Percentiles rank a stretch among this genome's conserved stretches.
Conservation (phyloP, 1,140 invertebrate species). For the Lepidurus couesii region DNA sequence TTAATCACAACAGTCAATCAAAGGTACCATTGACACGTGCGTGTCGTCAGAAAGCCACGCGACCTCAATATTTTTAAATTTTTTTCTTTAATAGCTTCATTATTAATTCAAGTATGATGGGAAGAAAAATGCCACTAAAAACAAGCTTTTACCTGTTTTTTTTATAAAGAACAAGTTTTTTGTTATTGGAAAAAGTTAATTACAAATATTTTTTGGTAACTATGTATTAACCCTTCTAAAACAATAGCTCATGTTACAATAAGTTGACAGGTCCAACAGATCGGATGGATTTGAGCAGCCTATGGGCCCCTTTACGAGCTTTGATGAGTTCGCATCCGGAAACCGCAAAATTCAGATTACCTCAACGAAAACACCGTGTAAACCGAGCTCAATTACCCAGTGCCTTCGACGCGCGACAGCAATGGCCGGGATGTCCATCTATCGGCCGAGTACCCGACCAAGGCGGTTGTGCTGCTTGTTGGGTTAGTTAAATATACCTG, state of each 20-base stretch:
- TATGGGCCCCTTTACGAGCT: not conserved
- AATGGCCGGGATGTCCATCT: slow-evolving; percentile 51
- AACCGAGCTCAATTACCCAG: not conserved
- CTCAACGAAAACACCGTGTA: not conserved
- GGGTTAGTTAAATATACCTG: slow-evolving; percentile 36
- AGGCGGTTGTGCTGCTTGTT: slow-evolving; percentile 42
- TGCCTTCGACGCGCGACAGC: slow-evolving; percentile 47
- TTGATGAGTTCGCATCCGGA: not conserved
- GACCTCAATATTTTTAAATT: no score
- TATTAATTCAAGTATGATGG: no score
- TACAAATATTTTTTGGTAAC: no score
- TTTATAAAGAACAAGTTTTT: no score
- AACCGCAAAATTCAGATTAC: not conserved
- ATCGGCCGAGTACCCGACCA: slow-evolving; percentile 42
- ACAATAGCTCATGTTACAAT: not conserved
- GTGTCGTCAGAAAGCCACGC: no score
- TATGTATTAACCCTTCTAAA: no score
- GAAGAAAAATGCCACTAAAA: no score
- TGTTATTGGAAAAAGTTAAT: no score
- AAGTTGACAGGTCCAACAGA: not conserved
- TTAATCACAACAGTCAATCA: no score
- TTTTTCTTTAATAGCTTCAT: no score
- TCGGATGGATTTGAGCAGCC: not conserved
- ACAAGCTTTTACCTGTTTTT: no score
- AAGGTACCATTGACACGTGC: no score